Conservation (phyloP, 2,888 invertebrate genomes). For the Tipula helvola region DNA sequence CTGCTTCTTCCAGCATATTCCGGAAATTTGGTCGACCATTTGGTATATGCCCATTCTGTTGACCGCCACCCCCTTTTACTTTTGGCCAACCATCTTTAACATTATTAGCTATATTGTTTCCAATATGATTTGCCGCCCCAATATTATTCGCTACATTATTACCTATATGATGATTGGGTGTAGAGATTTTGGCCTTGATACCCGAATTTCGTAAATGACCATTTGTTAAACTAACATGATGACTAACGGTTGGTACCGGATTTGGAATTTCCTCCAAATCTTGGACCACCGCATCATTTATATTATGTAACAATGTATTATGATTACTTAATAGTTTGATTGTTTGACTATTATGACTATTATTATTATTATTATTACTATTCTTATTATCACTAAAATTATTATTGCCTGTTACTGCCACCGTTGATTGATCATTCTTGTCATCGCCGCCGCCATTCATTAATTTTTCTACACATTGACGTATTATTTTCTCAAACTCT, state of each 20-base stretch:
- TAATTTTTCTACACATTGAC: constrained; percentile 53
- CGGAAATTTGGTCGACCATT: constrained; percentile 29
- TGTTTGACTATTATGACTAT: constrained; percentile 13
- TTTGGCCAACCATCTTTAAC: background rate
- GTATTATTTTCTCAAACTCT: constrained; percentile 58
- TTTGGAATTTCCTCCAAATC: constrained; percentile 34
- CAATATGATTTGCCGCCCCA: constrained; percentile 14
- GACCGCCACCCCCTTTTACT: background rate
- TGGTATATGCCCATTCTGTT: constrained; percentile 17
- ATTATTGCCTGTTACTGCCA: background rate
- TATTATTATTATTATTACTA: constrained; percentile 14
- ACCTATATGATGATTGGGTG: background rate
- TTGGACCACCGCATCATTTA: constrained; percentile 29
- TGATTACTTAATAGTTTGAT: background rate
- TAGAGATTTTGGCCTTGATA: background rate
- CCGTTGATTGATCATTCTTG: background rate
- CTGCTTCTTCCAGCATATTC: constrained; percentile 33
- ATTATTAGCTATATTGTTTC: background rate
- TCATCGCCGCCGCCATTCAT: constrained; percentile 21
- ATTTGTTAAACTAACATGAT: constrained; percentile 36
- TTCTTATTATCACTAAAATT: background rate
- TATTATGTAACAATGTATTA: background rate
- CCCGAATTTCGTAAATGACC: constrained; percentile 28
- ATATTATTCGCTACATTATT: constrained; percentile 17
- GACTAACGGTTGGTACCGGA: constrained; percentile 35